Evolutionary conservation across 2,797 vertebrate species (phyloP), one percentile per base, ranked within the genome.

Genomic region (Peromyscus aztecus): DNA sequence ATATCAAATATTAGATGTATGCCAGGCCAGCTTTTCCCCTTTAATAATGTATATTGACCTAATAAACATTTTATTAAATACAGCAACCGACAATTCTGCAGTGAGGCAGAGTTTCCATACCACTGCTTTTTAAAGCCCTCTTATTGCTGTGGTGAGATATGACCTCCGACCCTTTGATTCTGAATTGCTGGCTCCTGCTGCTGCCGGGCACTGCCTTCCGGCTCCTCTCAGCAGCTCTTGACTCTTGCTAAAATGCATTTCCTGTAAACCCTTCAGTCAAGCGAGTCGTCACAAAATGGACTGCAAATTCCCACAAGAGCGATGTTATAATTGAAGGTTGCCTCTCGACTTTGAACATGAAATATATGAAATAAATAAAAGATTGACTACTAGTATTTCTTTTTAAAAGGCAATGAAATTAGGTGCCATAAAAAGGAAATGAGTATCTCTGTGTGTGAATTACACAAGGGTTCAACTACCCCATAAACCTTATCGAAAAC

Each of bases 291-390:
- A 65, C 75, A 69, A 92, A 94, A n/a, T 78, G 59, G 80, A n/a
- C 6, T 86, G 4, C 46, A 61, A 91, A 86, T 92, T 94, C 80
- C 83, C 95, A 17, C n/a, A 91, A 92, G 84, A 94, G 52, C 34
- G 73, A 80, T 71, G 14, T 31, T 69, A 46, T 83, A 83, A 63
- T 34, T 89, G 92, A 96, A 59, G 49, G 27, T 55, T 96, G 43
- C 57, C 52, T 94, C 85, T 69, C 97, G 88, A 81, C 88, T 95
- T 92, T 89, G 71, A 61, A 67, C 67, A 80, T 86, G 31, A 95
- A 80, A 91, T 94, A 10, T 52, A 55, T 82, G 78, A 78, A 91
- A 78, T 81, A 96, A 94, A 93, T 93, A 77, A 73, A 91, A 91
- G 57, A 73, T 63, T 88, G 67, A 83, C 52, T 76, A 71, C 10